A percentile compares a stretch with the other conserved stretches of the same genome.
These are phyloP conservation scores for Bombus fervidus DNA, from an alignment of 1,140 invertebrate species.

Conservation along the genomic window DNA sequence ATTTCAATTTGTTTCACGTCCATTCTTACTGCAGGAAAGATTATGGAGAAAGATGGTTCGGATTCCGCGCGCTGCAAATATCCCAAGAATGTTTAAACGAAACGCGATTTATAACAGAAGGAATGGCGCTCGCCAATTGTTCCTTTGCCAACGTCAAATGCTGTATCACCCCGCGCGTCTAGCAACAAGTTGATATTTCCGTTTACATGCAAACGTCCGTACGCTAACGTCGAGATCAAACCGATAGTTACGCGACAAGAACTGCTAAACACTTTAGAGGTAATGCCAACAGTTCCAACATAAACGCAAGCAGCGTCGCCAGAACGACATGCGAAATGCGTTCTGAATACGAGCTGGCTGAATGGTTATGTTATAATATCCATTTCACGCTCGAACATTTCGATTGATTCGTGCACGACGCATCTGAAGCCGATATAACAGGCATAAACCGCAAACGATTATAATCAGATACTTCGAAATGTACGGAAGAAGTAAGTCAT, in stretches of 20 bases:
- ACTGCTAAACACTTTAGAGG: constrained; percentile 28
- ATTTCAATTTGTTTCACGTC: background rate
- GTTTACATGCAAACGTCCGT: constrained; percentile 17
- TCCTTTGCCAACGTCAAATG: constrained; percentile 70
- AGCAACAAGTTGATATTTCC: constrained; percentile 70
- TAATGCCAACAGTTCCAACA: constrained; percentile 33
- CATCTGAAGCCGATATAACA: background rate
- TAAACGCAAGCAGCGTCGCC: background rate
- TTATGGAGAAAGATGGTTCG: background rate
- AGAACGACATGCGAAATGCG: background rate
- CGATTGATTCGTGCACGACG: background rate
- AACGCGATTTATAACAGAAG: background rate
- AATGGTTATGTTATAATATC: constrained; percentile 13
- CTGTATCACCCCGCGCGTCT: constrained; percentile 36
- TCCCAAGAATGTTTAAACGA: constrained; percentile 23
- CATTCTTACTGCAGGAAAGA: no score
- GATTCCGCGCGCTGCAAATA: background rate
- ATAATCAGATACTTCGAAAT: background rate
- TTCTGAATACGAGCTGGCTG: background rate
- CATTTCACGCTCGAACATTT: constrained; percentile 3
- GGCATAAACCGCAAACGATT: background rate
- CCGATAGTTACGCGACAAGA: constrained; percentile 27
- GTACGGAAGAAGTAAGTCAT: no score
- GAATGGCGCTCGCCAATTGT: constrained; percentile 62
- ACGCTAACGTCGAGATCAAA: constrained; percentile 8